Base-by-base conservation (phyloP, 53 echinoderm and acorn worm species). In the Apostichopus leukothele region DNA sequence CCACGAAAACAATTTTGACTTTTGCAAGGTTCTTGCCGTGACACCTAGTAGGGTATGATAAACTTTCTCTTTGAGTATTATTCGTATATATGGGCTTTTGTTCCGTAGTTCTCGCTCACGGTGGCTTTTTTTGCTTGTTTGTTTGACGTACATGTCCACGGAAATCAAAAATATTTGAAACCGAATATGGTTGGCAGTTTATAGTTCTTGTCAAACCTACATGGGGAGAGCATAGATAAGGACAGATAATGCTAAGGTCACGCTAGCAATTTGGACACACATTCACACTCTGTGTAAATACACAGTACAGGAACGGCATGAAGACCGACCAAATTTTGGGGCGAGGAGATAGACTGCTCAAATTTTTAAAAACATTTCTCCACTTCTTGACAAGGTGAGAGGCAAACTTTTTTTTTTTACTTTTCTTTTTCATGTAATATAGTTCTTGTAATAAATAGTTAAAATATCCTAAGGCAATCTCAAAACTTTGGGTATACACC, bases 121-220 rank as follows among this genome's bases (percentile, higher is more conserved):
- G 81, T 54, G 81, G 20, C 55, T 18, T 81, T n/a, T 18, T n/a
- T 18, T 19, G 55, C 51, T 39, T 39, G 39, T 39, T 39, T 59
- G 55, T 81, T 81, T 81, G 81, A 81, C 60, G 23, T 54, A 59
- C 55, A 81, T 59, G 55, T 81, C 81, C 81, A 81, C 53, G 81
- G 54, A 52, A 81, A 81, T 81, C 60, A 18, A 53, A 81, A 81
- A 81, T 59, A 81, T 52, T 81, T 81, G 81, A 81, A 81, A 81
- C 60, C 53, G 59, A 81, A 81, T 55, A 81, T 10, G 55, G 7
- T 55, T 59, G 81, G 14, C 21, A 81, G 55, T 81, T 54, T 52
- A 81, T 5, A 81, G 59, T 16, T 22, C 81, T 81, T 81, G 55
- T 81, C 81, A 81, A 20, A 55, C 51, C 16, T 21, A 23, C 81